A percentile compares a stretch with the other conserved stretches of the same genome.
Evolutionary conservation across 2,888 invertebrate genomes (phyloP).

Genomic region (Pyralis farinalis): DNA sequence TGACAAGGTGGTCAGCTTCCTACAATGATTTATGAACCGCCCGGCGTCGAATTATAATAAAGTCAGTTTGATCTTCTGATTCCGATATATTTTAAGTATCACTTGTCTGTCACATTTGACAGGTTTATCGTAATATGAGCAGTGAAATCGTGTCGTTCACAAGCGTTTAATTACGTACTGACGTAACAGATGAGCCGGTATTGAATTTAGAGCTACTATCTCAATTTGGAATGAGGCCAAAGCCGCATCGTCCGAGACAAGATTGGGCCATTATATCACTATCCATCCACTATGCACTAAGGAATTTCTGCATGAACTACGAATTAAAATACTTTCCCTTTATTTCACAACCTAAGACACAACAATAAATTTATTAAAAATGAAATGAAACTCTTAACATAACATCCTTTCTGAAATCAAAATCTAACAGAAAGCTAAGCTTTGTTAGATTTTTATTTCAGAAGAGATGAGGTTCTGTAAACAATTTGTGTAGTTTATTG

Average conservation of each 20-base stretch:
- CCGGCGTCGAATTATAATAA: neutral
- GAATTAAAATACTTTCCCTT: too few species aligned
- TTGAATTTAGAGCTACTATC: conserved; percentile 39
- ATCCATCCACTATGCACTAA: conserved; percentile 23
- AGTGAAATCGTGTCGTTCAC: neutral
- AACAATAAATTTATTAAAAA: too few species aligned
- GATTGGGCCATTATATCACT: conserved; percentile 38
- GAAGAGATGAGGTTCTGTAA: too few species aligned
- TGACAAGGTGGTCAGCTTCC: conserved; percentile 1
- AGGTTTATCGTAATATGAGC: conserved; percentile 1
- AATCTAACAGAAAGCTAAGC: too few species aligned
- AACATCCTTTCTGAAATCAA: too few species aligned
- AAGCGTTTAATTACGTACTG: neutral
- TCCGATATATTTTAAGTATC: conserved; percentile 3
- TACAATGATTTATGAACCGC: conserved; percentile 5
- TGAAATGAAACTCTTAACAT: too few species aligned
- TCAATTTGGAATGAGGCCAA: conserved; percentile 55
- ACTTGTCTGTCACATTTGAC: conserved; percentile 4
- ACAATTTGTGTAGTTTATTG: too few species aligned
- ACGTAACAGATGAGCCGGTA: conserved; percentile 9
- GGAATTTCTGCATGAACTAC: too few species aligned
- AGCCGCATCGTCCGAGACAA: conserved; percentile 40
- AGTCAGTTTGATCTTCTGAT: neutral
- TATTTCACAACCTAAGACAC: too few species aligned
- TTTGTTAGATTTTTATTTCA: too few species aligned